phyloP scores from a whole-genome alignment of 2,113 vertebrate genomes.

The Ophthalmotilapia sp. region DNA sequence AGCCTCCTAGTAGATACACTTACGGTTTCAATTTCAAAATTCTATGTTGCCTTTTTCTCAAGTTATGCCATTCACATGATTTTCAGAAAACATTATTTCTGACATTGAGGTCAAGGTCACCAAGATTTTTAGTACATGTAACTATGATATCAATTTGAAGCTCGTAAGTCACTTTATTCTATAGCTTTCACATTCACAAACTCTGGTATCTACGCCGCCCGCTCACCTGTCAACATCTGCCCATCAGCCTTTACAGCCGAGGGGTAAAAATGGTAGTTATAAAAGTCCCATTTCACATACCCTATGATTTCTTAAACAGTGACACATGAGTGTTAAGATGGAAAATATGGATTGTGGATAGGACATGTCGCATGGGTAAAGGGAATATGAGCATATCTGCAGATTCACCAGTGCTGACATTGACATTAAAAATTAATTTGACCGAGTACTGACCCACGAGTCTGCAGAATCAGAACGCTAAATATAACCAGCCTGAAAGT shows the following conservation, averaged over 20 bases:
- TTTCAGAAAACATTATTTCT: not conserved
- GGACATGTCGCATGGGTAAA: not conserved
- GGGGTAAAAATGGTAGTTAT: not conserved
- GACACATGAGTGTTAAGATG: not conserved
- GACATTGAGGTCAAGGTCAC: not conserved
- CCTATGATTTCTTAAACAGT: not conserved
- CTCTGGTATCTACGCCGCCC: accelerated
- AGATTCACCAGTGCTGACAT: not conserved
- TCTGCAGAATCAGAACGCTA: slow-evolving; percentile 3
- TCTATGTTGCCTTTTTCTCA: not conserved
- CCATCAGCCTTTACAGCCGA: not conserved
- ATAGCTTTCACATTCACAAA: not conserved
- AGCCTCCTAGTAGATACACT: not conserved
- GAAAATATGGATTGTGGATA: not conserved
- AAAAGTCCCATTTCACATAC: not conserved
- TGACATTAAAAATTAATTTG: not conserved
- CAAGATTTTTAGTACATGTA: not conserved
- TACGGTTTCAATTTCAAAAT: not conserved
- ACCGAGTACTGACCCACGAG: not conserved
- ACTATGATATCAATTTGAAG: not conserved
- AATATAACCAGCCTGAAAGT: slow-evolving; percentile 2
- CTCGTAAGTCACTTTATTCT: not conserved
- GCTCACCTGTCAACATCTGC: not conserved
- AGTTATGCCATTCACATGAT: not conserved
- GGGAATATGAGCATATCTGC: not conserved